Evolutionary conservation across 2,797 vertebrate genomes (phyloP).

Genomic region (Gambelia wislizenii): DNA sequence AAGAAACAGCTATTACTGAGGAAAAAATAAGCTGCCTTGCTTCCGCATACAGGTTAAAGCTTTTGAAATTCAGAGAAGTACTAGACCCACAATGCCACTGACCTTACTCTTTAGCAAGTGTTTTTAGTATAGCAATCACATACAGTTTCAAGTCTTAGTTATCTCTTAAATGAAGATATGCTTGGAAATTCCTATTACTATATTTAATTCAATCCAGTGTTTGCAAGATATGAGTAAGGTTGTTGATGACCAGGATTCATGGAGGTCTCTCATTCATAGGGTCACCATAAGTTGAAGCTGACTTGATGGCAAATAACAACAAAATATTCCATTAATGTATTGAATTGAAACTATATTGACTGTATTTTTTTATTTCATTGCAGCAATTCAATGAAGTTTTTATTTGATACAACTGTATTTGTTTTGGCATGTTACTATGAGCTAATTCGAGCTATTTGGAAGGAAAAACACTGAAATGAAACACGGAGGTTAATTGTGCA

Average conservation of each 20-base stretch:
- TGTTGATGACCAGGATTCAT: no score
- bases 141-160: neutral
- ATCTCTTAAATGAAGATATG: neutral
- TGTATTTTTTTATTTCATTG: neutral
- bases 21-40: neutral
- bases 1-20: neutral
- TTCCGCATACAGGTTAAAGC: neutral
- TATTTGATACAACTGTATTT: no score
- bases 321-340: neutral
- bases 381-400: no score
- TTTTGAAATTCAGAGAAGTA: neutral
- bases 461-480: neutral
- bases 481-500: neutral
- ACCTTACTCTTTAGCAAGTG: no score
- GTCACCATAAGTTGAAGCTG: no score
- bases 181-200: neutral
- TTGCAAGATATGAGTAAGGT: no score
- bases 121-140: no score
- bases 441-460: neutral
- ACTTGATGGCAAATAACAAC: no score
- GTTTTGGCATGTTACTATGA: neutral
- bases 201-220: no score
- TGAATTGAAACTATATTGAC: neutral
- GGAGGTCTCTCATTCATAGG: no score
- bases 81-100: no score